Evolutionary conservation across 2,888 invertebrate species (phyloP).

Genomic region (Tiliacea citrago): DNA sequence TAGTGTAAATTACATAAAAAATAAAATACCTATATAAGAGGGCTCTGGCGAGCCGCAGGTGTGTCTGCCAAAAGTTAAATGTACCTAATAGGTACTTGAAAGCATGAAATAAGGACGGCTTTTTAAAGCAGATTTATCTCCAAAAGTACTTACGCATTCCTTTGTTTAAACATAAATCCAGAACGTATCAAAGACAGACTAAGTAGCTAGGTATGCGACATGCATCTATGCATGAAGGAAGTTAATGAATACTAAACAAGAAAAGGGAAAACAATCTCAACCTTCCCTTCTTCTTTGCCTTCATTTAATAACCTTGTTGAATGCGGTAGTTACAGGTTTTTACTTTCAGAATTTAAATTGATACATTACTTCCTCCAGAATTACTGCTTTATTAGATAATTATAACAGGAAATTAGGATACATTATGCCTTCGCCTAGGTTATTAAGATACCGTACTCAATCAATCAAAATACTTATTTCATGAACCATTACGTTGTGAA

Average conservation of each 20-base stretch:
- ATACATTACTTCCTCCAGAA: slow-evolving; percentile 3
- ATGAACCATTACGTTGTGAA: slow-evolving; percentile 1
- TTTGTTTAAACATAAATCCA: not conserved
- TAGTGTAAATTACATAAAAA: no score
- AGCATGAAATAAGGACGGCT: no score
- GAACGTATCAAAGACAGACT: not conserved
- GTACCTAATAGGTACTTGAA: no score
- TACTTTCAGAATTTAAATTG: not conserved
- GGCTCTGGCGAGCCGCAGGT: no score
- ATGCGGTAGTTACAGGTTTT: not conserved
- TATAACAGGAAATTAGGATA: slow-evolving; percentile 3
- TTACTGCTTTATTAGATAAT: not conserved
- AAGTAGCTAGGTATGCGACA: not conserved
- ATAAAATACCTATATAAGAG: no score
- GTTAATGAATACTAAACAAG: slow-evolving; percentile 20
- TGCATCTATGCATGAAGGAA: slow-evolving; percentile 1
- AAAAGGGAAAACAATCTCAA: slow-evolving; percentile 4
- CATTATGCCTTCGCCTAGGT: slow-evolving; percentile 11
- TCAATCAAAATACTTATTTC: slow-evolving; percentile 2
- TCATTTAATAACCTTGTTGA: slow-evolving; percentile 6
- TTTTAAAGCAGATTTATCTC: not conserved
- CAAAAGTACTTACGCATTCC: no score
- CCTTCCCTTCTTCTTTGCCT: not conserved
- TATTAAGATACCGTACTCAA: not conserved
- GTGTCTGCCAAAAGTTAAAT: not conserved